These are phyloP conservation scores for Delphinus delphis DNA, from an alignment of 2,113 vertebrate genomes.

Conservation along the genomic window DNA sequence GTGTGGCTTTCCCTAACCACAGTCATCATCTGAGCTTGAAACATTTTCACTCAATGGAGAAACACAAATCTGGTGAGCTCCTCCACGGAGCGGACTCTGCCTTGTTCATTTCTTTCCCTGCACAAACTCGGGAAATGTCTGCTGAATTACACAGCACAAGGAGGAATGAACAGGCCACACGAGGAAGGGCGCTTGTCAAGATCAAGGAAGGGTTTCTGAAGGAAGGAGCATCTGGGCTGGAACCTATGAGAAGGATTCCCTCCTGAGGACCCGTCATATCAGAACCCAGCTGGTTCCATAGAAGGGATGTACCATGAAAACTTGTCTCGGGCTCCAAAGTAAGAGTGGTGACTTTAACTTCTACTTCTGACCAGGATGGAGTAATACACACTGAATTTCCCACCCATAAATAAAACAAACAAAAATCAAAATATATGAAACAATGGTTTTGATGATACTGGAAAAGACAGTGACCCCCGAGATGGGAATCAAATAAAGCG, in stretches of 20 bases:
- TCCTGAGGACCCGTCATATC: rapidly evolving
- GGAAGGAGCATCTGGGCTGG: not conserved
- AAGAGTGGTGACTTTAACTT: no score
- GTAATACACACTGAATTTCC: not conserved
- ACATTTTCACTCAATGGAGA: not conserved
- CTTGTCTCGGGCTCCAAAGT: rapidly evolving
- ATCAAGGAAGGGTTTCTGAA: not conserved
- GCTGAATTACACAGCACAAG: no score
- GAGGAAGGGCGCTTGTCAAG: not conserved
- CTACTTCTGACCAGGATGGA: not conserved
- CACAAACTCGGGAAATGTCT: not conserved
- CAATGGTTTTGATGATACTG: not conserved
- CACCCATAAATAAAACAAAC: not conserved
- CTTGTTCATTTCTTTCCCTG: no score
- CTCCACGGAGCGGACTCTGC: rapidly evolving
- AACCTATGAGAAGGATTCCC: not conserved
- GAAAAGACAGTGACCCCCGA: no score
- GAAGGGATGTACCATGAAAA: not conserved
- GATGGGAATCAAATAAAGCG: rapidly evolving
- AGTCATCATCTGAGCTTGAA: not conserved
- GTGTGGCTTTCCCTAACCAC: not conserved
- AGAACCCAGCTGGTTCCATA: not conserved
- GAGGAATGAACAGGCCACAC: rapidly evolving
- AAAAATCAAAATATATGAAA: not conserved
- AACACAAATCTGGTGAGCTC: not conserved